Conservation (phyloP, 2,113 vertebrate genomes). For the Gambusia affinis region DNA sequence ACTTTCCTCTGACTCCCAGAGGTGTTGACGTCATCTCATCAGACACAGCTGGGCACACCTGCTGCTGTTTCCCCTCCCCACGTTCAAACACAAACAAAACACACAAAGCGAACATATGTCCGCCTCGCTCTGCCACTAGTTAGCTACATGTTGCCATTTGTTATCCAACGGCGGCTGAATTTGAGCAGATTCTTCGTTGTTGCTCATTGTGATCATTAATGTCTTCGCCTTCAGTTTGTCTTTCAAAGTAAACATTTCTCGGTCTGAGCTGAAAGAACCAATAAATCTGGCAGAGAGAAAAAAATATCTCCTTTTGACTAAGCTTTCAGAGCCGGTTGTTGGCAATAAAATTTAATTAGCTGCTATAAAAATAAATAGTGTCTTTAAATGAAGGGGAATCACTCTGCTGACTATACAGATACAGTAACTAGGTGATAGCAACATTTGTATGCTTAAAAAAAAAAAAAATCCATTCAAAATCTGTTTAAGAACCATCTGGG, state of each 20-base stretch:
- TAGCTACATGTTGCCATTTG: constrained; percentile 33
- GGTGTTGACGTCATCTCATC: constrained; percentile 46
- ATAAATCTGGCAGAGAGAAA: background rate
- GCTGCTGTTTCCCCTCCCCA: constrained; percentile 17
- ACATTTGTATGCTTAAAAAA: background rate
- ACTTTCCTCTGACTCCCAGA: constrained; percentile 11
- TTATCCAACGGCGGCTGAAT: background rate
- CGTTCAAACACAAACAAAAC: constrained; percentile 2
- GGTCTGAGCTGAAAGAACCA: background rate
- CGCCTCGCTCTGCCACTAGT: constrained; percentile 8
- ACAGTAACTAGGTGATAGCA: no score
- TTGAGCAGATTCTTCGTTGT: background rate
- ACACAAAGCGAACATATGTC: constrained; percentile 15
- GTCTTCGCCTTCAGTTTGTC: background rate
- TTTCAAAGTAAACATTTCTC: constrained; percentile 3
- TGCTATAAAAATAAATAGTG: background rate
- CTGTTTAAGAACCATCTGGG: background rate
- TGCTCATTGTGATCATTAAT: constrained; percentile 1
- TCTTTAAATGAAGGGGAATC: background rate
- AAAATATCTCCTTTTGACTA: background rate
- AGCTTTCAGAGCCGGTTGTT: background rate
- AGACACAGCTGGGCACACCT: constrained; percentile 72
- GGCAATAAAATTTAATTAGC: background rate
- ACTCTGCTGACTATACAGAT: background rate
- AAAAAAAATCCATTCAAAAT: background rate